Conservation (phyloP, 1,140 invertebrate species). For the Drosophila nasuta region DNA sequence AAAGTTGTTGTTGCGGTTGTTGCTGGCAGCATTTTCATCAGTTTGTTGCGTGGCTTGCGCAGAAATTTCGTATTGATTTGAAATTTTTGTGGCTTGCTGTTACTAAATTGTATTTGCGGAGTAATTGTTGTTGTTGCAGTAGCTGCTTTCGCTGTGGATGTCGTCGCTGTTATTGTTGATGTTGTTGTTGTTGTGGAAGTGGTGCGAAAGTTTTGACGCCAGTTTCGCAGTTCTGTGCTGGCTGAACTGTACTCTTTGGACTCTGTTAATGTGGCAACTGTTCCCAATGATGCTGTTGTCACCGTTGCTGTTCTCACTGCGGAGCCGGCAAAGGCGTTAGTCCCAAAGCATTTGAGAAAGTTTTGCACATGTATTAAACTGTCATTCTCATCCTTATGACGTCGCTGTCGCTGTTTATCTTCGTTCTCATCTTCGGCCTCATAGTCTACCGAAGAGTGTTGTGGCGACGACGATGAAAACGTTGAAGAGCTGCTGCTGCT, state of each 20-base stretch:
- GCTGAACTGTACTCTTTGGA: constrained; percentile 1
- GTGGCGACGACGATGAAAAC: constrained; percentile 71
- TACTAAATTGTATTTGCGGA: constrained; percentile 19
- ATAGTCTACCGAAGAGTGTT: constrained; percentile 75
- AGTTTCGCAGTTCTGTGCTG: constrained; percentile 52
- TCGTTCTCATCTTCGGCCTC: constrained; percentile 82
- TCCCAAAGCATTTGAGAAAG: constrained; percentile 79
- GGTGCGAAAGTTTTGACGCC: constrained; percentile 56
- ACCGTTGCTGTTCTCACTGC: constrained; percentile 1
- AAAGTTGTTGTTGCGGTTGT: constrained; percentile 22
- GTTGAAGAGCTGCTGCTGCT: constrained; percentile 66
- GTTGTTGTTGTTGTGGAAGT: neutral
- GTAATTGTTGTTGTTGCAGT: constrained; percentile 9
- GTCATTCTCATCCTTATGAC: constrained; percentile 65
- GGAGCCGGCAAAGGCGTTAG: constrained; percentile 51
- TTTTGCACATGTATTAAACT: constrained; percentile 77
- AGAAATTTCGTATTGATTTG: constrained; percentile 83
- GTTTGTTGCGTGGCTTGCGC: constrained; percentile 78
- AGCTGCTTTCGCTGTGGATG: constrained; percentile 4
- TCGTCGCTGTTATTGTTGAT: neutral
- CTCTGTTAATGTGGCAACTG: neutral
- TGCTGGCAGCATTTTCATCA: constrained; percentile 67
- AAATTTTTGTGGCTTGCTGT: constrained; percentile 72
- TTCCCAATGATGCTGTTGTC: constrained; percentile 10
- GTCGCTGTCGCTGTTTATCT: constrained; percentile 53